phyloP scores from a whole-genome alignment of 2,888 invertebrate species.

The Kuschelorhynchus macadamiae region DNA sequence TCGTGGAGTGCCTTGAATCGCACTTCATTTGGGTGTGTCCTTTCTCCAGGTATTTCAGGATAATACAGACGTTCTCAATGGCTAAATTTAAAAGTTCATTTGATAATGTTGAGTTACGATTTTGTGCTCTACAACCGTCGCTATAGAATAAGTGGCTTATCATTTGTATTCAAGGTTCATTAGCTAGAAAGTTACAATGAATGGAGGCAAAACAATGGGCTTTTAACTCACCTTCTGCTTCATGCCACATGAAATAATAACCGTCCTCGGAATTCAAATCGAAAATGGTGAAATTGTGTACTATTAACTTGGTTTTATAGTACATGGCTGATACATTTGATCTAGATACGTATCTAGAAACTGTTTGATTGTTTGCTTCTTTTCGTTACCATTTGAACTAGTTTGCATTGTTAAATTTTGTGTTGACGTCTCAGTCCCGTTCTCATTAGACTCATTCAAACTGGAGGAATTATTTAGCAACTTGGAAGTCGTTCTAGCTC shows the following conservation, averaged over 20 bases:
- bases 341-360: slow-evolving; percentile 6
- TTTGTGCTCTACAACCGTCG: slow-evolving; percentile 31
- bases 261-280: slow-evolving; percentile 25
- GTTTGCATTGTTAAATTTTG: too few species aligned
- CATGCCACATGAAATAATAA: slow-evolving; percentile 40
- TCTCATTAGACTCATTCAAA: too few species aligned
- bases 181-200: slow-evolving; percentile 29
- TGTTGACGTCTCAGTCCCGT: too few species aligned
- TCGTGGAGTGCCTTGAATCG: neutral
- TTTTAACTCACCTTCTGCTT: slow-evolving; percentile 43
- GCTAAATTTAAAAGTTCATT: neutral
- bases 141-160: slow-evolving; percentile 11
- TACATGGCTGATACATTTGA: slow-evolving; percentile 23
- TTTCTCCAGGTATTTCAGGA: too few species aligned
- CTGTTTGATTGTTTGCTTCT: too few species aligned
- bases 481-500: too few species aligned
- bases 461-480: too few species aligned
- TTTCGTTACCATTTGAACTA: too few species aligned
- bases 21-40: too few species aligned
- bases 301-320: slow-evolving; percentile 31
- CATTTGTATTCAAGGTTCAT: slow-evolving; percentile 4
- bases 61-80: neutral
- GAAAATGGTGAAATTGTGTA: slow-evolving; percentile 43
- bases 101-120: neutral
- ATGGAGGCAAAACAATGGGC: slow-evolving; percentile 40